Conservation (phyloP, 2,888 invertebrate species). For the Pandemis heparana region DNA sequence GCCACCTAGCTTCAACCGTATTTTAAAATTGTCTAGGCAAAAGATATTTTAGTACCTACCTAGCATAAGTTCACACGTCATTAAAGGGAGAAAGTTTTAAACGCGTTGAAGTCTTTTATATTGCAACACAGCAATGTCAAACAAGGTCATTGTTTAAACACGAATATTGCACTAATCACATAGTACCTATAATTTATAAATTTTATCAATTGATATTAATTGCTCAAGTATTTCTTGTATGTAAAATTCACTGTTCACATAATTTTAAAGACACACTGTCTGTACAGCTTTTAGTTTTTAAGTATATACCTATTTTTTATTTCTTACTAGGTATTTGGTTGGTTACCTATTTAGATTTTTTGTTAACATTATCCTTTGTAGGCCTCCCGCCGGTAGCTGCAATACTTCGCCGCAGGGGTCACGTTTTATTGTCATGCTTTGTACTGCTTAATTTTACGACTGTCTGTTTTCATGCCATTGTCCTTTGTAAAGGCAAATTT, state of each 20-base stretch:
- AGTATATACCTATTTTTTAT: background rate
- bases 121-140: background rate
- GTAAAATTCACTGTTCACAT: too few relatives aligned
- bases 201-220: background rate
- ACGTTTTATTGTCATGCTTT: background rate
- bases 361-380: slow-evolving; percentile 4
- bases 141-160: background rate
- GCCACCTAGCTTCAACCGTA: slow-evolving; percentile 1
- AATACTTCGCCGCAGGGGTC: slow-evolving; percentile 5
- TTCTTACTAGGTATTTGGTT: background rate
- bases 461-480: slow-evolving; percentile 11
- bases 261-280: too few relatives aligned
- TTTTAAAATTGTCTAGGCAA: background rate
- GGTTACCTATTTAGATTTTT: slow-evolving; percentile 1
- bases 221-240: background rate
- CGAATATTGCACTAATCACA: background rate
- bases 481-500: slow-evolving; percentile 2
- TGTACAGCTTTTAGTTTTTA: too few relatives aligned
- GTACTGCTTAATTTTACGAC: slow-evolving; percentile 2
- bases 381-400: slow-evolving; percentile 11
- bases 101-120: slow-evolving; percentile 12
- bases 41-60: background rate
- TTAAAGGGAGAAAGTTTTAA: background rate
- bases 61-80: background rate
- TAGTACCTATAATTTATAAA: too few relatives aligned